Evolutionary conservation across 2,888 invertebrate species (phyloP).

Genomic region (Ernsta delagoae): DNA sequence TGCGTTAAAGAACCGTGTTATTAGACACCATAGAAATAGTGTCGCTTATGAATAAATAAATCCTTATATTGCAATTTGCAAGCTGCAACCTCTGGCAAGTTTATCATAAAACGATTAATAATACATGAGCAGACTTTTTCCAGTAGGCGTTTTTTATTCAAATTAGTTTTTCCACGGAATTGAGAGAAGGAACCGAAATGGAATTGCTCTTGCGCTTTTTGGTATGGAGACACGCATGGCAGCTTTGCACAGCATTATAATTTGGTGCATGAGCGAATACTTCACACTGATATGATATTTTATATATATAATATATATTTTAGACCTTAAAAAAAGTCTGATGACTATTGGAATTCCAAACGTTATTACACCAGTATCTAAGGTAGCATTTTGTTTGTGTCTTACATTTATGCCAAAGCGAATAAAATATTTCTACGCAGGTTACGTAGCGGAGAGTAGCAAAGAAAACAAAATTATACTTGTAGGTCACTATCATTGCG

Average conservation of each 20-base stretch:
- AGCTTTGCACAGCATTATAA: too few species aligned
- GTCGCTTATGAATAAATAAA: constrained; percentile 30
- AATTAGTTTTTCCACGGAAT: not conserved
- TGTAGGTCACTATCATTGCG: constrained; percentile 77
- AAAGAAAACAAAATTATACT: constrained; percentile 74
- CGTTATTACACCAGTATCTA: not conserved
- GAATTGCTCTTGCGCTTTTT: too few species aligned
- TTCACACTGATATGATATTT: too few species aligned
- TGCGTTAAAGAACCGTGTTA: not conserved
- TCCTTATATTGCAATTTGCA: constrained; percentile 33
- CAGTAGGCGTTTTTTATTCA: constrained; percentile 20
- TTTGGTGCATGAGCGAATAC: too few species aligned
- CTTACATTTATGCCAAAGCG: constrained; percentile 5
- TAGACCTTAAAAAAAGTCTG: not conserved
- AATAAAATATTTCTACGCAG: constrained; percentile 30
- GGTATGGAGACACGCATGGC: too few species aligned
- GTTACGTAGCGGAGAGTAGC: constrained; percentile 40
- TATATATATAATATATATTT: not conserved
- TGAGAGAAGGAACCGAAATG: too few species aligned
- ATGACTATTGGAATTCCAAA: not conserved
- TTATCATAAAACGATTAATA: constrained; percentile 26
- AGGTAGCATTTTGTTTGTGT: constrained; percentile 3
- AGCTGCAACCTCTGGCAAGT: constrained; percentile 29
- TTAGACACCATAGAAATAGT: constrained; percentile 11
- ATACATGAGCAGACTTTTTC: constrained; percentile 32